A percentile compares a stretch with the other conserved stretches of the same genome.
Evolutionary conservation across 92 coral and sea anemone genomes (phyloP).

Genomic region (Palythoa caribaeorum): DNA sequence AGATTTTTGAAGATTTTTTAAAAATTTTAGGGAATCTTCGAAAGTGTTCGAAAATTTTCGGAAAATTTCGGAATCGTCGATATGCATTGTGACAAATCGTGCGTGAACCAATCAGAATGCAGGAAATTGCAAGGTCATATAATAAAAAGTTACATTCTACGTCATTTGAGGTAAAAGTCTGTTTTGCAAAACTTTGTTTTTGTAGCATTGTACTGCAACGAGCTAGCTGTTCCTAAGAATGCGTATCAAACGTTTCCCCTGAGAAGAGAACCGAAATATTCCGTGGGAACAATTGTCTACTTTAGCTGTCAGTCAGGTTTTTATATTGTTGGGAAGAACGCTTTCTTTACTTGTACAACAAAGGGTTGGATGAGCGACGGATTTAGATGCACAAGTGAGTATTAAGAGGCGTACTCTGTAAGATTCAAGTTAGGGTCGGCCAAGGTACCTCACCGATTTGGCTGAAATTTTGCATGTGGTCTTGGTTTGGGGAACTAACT

Average conservation of each 20-base stretch:
- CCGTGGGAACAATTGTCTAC: conserved; percentile 68
- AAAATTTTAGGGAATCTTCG: no score
- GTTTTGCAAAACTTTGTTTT: neutral
- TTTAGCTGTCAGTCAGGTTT: conserved; percentile 77
- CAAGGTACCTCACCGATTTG: no score
- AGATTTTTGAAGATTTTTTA: no score
- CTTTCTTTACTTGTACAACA: conserved; percentile 4
- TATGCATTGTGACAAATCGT: no score
- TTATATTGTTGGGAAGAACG: conserved; percentile 64
- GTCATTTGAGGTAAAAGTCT: neutral
- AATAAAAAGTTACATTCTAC: no score
- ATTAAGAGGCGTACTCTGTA: neutral
- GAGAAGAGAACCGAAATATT: conserved; percentile 61
- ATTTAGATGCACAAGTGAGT: conserved; percentile 37
- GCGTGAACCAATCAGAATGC: no score
- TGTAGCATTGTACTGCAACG: conserved; percentile 75
- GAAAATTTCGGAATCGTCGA: no score
- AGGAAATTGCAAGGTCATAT: no score
- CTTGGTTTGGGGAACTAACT: no score
- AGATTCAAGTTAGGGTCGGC: no score
- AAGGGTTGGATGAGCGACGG: conserved; percentile 16
- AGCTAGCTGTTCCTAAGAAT: conserved; percentile 64
- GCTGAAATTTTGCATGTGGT: no score
- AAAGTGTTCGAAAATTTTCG: no score
- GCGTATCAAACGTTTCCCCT: conserved; percentile 66